Percentiles rank a stretch among this genome's conserved stretches.
These are phyloP conservation scores for Halictus ligatus DNA, from an alignment of 2,888 invertebrate species.

Conservation along the genomic window DNA sequence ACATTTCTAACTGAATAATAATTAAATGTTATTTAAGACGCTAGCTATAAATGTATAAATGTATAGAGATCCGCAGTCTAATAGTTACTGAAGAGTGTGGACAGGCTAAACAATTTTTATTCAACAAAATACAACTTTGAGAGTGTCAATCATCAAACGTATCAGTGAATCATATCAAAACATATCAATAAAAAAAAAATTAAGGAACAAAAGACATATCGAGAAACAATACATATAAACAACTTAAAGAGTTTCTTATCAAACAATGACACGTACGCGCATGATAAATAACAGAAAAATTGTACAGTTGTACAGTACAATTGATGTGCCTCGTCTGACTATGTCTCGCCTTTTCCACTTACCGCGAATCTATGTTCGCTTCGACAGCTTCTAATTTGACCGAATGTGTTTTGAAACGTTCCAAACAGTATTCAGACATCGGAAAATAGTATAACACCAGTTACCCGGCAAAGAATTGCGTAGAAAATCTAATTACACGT, in stretches of 20 bases:
- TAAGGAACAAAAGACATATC: not conserved
- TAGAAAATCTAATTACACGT: not conserved
- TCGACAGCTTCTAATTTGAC: not conserved
- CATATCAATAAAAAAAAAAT: not conserved
- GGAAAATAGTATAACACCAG: not conserved
- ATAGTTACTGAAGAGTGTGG: too few relatives aligned
- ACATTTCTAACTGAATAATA: not conserved
- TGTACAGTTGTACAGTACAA: not conserved
- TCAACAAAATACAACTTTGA: not conserved
- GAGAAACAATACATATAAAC: not conserved
- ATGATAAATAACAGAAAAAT: not conserved
- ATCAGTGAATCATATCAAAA: not conserved
- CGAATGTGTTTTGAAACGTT: not conserved
- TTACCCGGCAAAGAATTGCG: not conserved
- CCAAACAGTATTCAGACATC: too few relatives aligned
- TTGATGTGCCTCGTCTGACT: not conserved
- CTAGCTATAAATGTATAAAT: too few relatives aligned
- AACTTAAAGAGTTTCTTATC: not conserved
- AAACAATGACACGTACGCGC: not conserved
- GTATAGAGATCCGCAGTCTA: too few relatives aligned
- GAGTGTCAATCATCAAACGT: not conserved
- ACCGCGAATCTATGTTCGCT: not conserved
- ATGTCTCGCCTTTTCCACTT: not conserved
- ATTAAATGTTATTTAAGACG: too few relatives aligned
- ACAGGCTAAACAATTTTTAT: not conserved